Percentiles rank a stretch among this genome's conserved stretches.
phyloP scores from a whole-genome alignment of 2,113 vertebrate species.

The Puntigrus tetrazona region DNA sequence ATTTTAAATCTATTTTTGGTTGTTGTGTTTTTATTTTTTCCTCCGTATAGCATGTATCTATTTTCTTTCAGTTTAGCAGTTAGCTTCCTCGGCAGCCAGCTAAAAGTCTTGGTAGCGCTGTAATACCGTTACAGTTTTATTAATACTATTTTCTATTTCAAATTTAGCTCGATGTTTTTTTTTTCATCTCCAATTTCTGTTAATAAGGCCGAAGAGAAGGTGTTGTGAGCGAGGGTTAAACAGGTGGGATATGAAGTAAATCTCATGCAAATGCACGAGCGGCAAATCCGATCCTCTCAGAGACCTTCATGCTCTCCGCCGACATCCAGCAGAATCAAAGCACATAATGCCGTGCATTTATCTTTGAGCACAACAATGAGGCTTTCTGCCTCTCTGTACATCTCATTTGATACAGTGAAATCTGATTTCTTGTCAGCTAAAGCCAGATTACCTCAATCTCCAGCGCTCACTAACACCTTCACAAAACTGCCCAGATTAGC shows the following conservation, averaged over 20 bases:
- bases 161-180: too few species aligned
- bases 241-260: background rate
- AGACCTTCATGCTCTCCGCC: constrained; percentile 60
- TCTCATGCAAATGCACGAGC: background rate
- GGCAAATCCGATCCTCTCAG: constrained; percentile 22
- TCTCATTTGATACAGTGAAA: constrained; percentile 87
- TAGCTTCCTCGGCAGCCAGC: too few species aligned
- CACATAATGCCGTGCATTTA: constrained; percentile 62
- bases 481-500: constrained; percentile 95
- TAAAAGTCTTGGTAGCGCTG: too few species aligned
- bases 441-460: constrained; percentile 91
- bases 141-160: too few species aligned
- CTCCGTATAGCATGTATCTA: too few species aligned
- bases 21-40: too few species aligned
- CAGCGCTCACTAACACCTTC: constrained; percentile 86
- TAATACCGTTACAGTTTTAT: too few species aligned
- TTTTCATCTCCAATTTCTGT: background rate
- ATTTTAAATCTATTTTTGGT: too few species aligned
- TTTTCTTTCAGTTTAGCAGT: too few species aligned
- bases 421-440: constrained; percentile 88
- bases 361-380: constrained; percentile 84
- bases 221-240: constrained; percentile 15
- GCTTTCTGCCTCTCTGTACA: constrained; percentile 77
- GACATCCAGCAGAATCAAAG: constrained; percentile 66
- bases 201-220: too few species aligned